Evolutionary conservation across 35 echinoderm and acorn worm genomes (phyloP).

Genomic region (Lytechinus variegatus): DNA sequence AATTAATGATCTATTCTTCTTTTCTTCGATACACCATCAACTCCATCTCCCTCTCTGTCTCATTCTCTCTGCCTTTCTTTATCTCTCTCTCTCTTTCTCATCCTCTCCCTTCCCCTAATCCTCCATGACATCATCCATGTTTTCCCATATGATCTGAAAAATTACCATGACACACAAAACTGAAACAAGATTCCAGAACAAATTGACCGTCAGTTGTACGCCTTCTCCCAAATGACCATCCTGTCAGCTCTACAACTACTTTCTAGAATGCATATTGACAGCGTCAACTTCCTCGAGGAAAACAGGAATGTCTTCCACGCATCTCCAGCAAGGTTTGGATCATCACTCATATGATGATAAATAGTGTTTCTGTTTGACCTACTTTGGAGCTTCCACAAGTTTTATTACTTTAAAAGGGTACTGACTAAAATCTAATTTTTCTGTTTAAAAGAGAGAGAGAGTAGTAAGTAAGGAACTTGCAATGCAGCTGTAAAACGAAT

Average conservation of each 20-base stretch:
- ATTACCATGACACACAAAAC: not conserved
- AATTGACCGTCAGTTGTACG: slow-evolving; percentile 10
- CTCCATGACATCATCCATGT: not conserved
- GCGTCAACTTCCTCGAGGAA: not conserved
- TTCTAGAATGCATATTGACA: not conserved
- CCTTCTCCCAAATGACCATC: not conserved
- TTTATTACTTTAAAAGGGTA: no score
- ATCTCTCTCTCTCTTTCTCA: not conserved
- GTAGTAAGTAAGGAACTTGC: no score
- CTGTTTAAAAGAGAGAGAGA: no score
- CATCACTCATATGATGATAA: not conserved
- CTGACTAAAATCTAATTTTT: no score
- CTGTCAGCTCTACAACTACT: not conserved
- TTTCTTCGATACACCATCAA: no score
- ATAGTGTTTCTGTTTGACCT: not conserved
- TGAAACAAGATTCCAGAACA: not conserved
- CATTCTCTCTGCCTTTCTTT: no score
- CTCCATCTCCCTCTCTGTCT: not conserved
- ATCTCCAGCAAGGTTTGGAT: not conserved
- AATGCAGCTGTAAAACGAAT: no score
- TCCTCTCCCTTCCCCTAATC: not conserved
- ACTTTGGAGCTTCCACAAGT: not conserved
- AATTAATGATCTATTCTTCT: not conserved
- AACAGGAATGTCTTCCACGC: not conserved
- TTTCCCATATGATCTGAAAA: not conserved